Percentiles rank a stretch among this genome's conserved stretches.
These are phyloP conservation scores for Conopomorpha cramerella DNA, from an alignment of 1,140 invertebrate genomes.

Conservation along the genomic window DNA sequence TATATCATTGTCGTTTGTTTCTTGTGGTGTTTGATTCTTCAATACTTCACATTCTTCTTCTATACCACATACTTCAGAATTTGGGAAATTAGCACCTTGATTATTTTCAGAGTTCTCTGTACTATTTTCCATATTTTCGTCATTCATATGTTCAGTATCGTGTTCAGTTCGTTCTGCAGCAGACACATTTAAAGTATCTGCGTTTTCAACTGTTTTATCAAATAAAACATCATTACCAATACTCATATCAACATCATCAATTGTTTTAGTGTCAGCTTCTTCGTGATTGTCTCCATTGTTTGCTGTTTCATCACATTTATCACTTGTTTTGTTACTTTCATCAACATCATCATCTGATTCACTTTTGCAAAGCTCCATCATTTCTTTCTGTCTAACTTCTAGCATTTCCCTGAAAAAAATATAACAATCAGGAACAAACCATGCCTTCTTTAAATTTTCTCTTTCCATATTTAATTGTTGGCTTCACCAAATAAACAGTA, in stretches of 20 bases:
- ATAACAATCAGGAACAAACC: no score
- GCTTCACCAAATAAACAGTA: no score
- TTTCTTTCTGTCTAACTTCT: conserved; percentile 63
- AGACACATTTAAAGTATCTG: conserved; percentile 15
- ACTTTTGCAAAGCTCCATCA: conserved; percentile 65
- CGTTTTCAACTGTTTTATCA: conserved; percentile 2
- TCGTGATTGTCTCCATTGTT: conserved; percentile 4
- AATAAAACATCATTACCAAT: conserved; percentile 3
- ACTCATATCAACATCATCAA: conserved; percentile 3
- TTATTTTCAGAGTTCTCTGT: not conserved
- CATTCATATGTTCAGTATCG: conserved; percentile 18
- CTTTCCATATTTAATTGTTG: no score
- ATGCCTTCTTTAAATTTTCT: no score
- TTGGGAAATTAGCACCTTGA: not conserved
- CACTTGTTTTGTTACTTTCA: not conserved
- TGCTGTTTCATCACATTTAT: conserved; percentile 3
- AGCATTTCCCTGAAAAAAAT: conserved; percentile 51
- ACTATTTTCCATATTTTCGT: conserved; percentile 5
- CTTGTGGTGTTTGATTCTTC: no score
- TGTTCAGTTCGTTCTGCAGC: conserved; percentile 24
- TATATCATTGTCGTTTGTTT: no score
- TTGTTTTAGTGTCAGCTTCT: conserved; percentile 1
- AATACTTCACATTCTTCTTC: no score
- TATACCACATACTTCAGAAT: no score
- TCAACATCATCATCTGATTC: conserved; percentile 32